Conservation (phyloP, 2,888 invertebrate genomes). For the Esperia sulphurella region DNA sequence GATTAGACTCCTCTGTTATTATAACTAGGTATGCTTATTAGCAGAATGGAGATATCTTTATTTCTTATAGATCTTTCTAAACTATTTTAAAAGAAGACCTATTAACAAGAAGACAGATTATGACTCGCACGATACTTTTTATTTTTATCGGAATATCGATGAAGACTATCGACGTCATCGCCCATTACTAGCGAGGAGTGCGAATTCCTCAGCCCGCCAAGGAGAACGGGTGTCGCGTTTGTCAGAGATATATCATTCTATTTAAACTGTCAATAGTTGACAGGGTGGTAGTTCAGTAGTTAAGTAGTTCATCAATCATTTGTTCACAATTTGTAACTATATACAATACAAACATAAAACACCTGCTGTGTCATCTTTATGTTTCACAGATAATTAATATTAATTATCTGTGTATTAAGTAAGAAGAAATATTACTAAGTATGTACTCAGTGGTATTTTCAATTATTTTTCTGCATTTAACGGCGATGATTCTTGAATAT, state of each 20-base stretch:
- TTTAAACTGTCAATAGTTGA: background rate
- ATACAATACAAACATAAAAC: too few species aligned
- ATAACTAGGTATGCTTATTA: too few species aligned
- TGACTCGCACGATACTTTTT: background rate
- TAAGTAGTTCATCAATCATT: background rate
- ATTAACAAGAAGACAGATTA: background rate
- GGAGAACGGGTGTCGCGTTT: slow-evolving; percentile 39
- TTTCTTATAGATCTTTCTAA: too few species aligned
- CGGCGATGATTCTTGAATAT: too few species aligned
- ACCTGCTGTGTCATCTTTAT: too few species aligned
- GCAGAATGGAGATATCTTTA: too few species aligned
- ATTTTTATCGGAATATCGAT: background rate
- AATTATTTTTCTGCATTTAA: too few species aligned
- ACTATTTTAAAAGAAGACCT: background rate
- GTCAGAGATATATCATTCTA: background rate
- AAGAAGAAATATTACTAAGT: too few species aligned
- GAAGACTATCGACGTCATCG: background rate
- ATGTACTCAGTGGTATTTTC: too few species aligned
- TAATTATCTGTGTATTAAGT: too few species aligned
- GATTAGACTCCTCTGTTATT: too few species aligned
- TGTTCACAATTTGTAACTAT: background rate
- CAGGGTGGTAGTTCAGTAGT: background rate
- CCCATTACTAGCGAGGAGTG: slow-evolving; percentile 18
- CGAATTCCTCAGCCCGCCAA: slow-evolving; percentile 47
- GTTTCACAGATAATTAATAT: too few species aligned